Evolutionary conservation across 2,797 vertebrate species (phyloP).

Genomic region (Myioborus miniatus): DNA sequence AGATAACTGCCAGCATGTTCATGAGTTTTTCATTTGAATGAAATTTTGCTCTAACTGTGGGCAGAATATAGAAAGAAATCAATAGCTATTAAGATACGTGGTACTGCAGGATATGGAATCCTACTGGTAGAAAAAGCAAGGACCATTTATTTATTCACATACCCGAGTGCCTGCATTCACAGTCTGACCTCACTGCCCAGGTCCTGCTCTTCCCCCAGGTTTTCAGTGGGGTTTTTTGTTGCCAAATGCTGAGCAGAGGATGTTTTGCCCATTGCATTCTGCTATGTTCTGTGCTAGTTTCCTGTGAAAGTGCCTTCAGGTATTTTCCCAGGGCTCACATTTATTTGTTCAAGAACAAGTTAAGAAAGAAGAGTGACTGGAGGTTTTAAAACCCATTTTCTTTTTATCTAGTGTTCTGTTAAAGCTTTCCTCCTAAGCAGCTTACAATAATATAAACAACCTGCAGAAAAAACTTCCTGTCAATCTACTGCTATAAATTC

Average conservation of each 20-base stretch:
- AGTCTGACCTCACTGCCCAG: not conserved
- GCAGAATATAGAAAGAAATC: conserved; percentile 52
- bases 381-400: conserved; percentile 68
- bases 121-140: not conserved
- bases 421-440: conserved; percentile 66
- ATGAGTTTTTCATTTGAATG: conserved; percentile 40
- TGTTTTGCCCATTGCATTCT: not conserved
- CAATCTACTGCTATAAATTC: conserved; percentile 63
- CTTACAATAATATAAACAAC: conserved; percentile 72
- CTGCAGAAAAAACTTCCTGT: conserved; percentile 56
- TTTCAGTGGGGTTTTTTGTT: not conserved
- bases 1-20: not conserved
- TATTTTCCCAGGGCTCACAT: conserved; percentile 9
- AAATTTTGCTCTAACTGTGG: conserved; percentile 24
- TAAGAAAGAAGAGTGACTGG: conserved; percentile 53
- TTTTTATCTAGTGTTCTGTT: conserved; percentile 65
- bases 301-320: conserved; percentile 32
- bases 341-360: conserved; percentile 60
- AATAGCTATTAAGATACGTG: conserved; percentile 21
- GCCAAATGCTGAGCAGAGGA: not conserved
- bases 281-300: not conserved
- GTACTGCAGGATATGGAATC: conserved; percentile 1
- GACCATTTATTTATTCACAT: not conserved
- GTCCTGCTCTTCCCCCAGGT: not conserved
- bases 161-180: not conserved